Evolutionary conservation across 2,888 invertebrate genomes (phyloP), one percentile per base, ranked within the genome.

Genomic region (Timandra comae): DNA sequence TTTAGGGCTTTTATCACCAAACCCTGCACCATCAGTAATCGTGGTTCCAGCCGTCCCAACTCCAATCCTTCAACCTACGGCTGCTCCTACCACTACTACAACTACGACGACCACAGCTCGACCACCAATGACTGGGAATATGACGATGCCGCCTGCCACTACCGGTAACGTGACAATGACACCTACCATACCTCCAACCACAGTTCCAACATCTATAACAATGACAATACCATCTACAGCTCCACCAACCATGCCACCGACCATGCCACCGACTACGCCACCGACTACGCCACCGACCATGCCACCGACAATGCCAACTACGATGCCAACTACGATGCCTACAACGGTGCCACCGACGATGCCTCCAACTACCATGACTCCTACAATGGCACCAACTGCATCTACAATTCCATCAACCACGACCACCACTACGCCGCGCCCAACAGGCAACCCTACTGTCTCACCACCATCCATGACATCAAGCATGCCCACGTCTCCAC

Each of bases 1-100:
- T 44, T 63, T 86, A 45, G 85, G 86, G 38, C 53, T 85, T 37
- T 46, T 80, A 41, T 82, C 81, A 7, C 36, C 68, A 19, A 74
- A 66, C 35, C 74, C 73, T 1, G 43, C 63, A 10, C 67, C 66
- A n/a, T n/a, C n/a, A n/a, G 49, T 65, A 1, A 63, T 76, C 2
- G 63, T 78, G 3, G 60, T 77, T 8, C 69, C 71, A 7, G 80
- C 71, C 7, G 64, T 72, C n/a, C 80, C 84, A 0, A 42, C 78
- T 3, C 79, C 86, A 2, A 85, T 86, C 24, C 44, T 85, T 7
- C 49, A 56, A 19, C 84, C 86, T 1, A 81, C 81, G 3, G 56
- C 73, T n/a, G 52, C 63, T n/a, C n/a, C n/a, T 5, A 39, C 73
- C 2, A 58, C 61, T 0, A 38, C 49, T 0, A 47, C 65, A 0